Conservation (phyloP, 1,140 invertebrate species). For the Saccostrea glomerata region DNA sequence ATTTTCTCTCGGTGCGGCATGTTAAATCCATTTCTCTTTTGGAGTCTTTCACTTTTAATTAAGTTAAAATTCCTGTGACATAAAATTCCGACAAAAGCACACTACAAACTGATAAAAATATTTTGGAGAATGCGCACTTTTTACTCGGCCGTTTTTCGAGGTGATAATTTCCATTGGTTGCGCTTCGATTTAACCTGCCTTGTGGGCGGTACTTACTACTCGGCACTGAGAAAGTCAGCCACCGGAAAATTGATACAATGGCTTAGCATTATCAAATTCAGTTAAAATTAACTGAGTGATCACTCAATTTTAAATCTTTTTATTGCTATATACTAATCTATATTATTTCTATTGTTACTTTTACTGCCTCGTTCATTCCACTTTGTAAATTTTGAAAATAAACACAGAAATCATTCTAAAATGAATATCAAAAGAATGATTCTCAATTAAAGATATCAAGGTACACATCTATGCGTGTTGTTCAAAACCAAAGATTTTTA, state of each 20-base stretch:
- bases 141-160: background rate
- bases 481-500: too few relatives aligned
- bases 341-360: too few relatives aligned
- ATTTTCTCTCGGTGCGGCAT: background rate
- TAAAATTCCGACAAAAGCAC: slow-evolving; percentile 14
- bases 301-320: too few relatives aligned
- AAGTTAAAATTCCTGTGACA: background rate
- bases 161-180: slow-evolving; percentile 15
- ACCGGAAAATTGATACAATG: background rate
- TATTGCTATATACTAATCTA: too few relatives aligned
- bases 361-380: too few relatives aligned
- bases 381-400: too few relatives aligned
- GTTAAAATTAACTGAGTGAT: background rate
- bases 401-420: too few relatives aligned
- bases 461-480: too few relatives aligned
- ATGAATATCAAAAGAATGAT: too few relatives aligned
- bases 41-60: background rate
- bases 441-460: too few relatives aligned
- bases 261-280: background rate
- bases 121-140: slow-evolving; percentile 31
- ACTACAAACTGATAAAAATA: slow-evolving; percentile 13
- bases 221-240: background rate
- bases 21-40: background rate
- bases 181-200: background rate
- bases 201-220: background rate